A percentile compares a stretch with the other conserved stretches of the same genome.
phyloP scores from a whole-genome alignment of 2,113 vertebrate genomes.

The Motacilla tschutschensis region DNA sequence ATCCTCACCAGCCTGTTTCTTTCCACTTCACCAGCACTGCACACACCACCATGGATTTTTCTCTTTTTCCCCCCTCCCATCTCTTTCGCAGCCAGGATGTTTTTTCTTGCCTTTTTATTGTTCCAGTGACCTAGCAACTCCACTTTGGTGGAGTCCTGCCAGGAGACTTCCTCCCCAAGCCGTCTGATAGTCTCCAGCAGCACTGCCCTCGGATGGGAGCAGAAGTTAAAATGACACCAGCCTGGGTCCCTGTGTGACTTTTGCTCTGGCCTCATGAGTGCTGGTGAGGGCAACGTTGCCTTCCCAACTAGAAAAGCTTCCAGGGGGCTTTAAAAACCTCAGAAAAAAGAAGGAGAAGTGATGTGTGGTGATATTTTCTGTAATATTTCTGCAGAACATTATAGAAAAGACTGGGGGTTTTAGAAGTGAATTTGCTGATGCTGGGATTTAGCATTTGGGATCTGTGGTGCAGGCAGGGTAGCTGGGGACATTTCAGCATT shows the following conservation, averaged over 20 bases:
- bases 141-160: slow-evolving; percentile 72
- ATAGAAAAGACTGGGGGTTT: neutral
- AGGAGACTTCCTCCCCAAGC: slow-evolving; percentile 72
- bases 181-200: slow-evolving; percentile 61
- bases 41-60: neutral
- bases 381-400: neutral
- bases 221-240: neutral
- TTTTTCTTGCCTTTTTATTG: slow-evolving; percentile 83
- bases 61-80: neutral
- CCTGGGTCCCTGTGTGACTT: neutral
- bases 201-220: slow-evolving; percentile 51
- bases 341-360: neutral
- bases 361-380: neutral
- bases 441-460: neutral
- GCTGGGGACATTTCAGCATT: neutral
- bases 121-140: slow-evolving; percentile 79
- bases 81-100: slow-evolving; percentile 79
- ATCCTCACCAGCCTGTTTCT: neutral
- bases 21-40: neutral
- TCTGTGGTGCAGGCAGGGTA: neutral
- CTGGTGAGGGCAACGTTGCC: neutral
- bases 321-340: neutral
- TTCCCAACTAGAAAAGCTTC: neutral
- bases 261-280: neutral
- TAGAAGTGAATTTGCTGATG: neutral